A percentile compares a stretch with the other conserved stretches of the same genome.
Conservation (phyloP, 2,797 vertebrate genomes). For the Thaleichthys pacificus region DNA sequence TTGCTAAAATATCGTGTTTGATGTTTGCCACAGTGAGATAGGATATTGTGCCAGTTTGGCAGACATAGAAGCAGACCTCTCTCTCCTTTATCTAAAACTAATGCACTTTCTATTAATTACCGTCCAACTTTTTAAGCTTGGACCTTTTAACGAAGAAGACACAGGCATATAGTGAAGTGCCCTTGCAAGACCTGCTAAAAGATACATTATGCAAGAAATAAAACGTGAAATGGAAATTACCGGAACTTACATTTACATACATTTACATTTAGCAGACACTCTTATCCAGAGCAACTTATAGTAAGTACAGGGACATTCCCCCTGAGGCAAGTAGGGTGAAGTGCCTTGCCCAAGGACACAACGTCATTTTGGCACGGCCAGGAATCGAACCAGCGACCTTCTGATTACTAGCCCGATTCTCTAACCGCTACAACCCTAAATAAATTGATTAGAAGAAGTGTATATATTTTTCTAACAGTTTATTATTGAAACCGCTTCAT, state of each 20-base stretch:
- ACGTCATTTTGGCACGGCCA: no score
- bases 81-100: conserved; percentile 49
- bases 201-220: conserved; percentile 16
- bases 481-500: neutral
- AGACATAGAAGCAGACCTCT: conserved; percentile 35
- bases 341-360: no score
- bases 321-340: no score
- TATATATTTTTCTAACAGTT: neutral
- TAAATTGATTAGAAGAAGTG: neutral
- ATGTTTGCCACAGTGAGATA: conserved; percentile 62
- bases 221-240: no score
- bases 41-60: conserved; percentile 64
- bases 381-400: no score
- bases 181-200: conserved; percentile 26
- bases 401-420: no score
- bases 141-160: conserved; percentile 25
- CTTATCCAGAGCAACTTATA: no score
- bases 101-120: conserved; percentile 73
- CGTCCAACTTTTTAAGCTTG: conserved; percentile 53
- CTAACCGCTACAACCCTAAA: no score
- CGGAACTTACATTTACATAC: no score
- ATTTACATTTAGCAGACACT: no score
- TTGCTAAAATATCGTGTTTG: conserved; percentile 54
- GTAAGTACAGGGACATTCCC: no score
- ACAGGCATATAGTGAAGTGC: conserved; percentile 24